Base-by-base conservation (phyloP, 2,797 vertebrate species). In the Clarias fuscus region DNA sequence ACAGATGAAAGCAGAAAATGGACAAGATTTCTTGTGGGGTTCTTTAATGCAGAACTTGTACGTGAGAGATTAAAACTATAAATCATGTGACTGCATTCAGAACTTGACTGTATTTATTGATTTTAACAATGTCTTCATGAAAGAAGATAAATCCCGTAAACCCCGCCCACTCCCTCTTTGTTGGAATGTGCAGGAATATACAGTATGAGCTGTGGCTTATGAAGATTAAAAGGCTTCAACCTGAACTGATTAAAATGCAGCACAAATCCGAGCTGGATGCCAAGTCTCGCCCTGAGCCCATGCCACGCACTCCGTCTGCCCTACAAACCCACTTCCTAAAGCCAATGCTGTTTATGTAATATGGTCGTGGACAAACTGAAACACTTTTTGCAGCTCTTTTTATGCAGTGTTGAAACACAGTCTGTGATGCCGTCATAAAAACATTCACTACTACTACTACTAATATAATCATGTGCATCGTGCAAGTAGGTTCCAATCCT, bases 281-380 rank as follows among this genome's bases (percentile, higher is more conserved):
- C 91, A 90, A 93, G 91, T 94, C 93, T 94, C 92, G 83, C 90
- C 91, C 92, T 37, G 89, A 91, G 88, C 87, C 84, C 87, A 82
- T 70, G 88, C 89, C 88, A 90, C 88, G 20, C 80, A 27, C 18
- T 37, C 79, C 88, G 85, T 82, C 88, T 90, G 92, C 73, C 92
- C 94, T 93, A 95, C 92, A 95, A 95, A 94, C 93, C 95, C 92
- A 93, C 89, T 94, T 94, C 91, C 93, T 95, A 95, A 95, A 95
- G 94, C 92, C 86, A 94, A 94, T 94, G 92, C 94, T 90, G 88
- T 94, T 92, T 88, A 89, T 89, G 90, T 88, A 90, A 89, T 92
- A 87, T 91, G 91, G 90, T 91, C 90, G 86, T 93, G 89, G 91
- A 90, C 91, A 94, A 90, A 92, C 91, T 89, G 91, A 89, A 90